Evolutionary conservation across 2,888 invertebrate species (phyloP), one percentile per base, ranked within the genome.

Genomic region (Protodeltote pygarga): DNA sequence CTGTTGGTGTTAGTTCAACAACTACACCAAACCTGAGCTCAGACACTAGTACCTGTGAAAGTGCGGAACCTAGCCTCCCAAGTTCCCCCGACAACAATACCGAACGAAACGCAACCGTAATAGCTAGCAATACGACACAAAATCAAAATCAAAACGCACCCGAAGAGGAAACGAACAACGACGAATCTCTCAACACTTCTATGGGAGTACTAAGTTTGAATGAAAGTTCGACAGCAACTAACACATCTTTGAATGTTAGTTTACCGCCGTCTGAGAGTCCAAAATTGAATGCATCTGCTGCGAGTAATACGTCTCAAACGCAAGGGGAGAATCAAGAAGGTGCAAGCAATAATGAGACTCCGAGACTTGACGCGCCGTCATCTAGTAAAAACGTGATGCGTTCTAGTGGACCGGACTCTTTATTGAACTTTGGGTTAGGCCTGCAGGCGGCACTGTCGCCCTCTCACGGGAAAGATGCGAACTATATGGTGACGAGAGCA

Each of bases 51-150:
- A 95, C 95, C 14, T 95, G 95, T 11, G 91, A 89, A 25, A 95
- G 95, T 73, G 95, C 95, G 3, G 94, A 95, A 17, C 95, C 96
- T 0, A 95, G 95, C 58, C 93, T 96, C 41, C 96, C 96, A 0
- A 94, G 94, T 29, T 94, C 94, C 0, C 94, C 94, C 0, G 94
- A 91, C 10, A 85, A 83, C 23, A 78, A 79, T 20, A 74, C 77
- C 9, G 68, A 71, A 27, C 54, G 71, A 47, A 69, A 65, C 3
- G 65, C 70, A n/a, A 62, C 66, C 37, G 52, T 69, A 29, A 49
- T 67, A n/a, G 47, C 62, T 29, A 23, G 29, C 17, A 58, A 64
- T 53, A 72, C 73, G 46, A 60, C 65, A 27, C 77, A 72, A 28
- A 79, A 73, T 37, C 61, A 67, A n/a, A 45, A 34, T 17, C 45